Evolutionary conservation across 2,797 vertebrate species (phyloP).

Genomic region (Serranus cabrilla): DNA sequence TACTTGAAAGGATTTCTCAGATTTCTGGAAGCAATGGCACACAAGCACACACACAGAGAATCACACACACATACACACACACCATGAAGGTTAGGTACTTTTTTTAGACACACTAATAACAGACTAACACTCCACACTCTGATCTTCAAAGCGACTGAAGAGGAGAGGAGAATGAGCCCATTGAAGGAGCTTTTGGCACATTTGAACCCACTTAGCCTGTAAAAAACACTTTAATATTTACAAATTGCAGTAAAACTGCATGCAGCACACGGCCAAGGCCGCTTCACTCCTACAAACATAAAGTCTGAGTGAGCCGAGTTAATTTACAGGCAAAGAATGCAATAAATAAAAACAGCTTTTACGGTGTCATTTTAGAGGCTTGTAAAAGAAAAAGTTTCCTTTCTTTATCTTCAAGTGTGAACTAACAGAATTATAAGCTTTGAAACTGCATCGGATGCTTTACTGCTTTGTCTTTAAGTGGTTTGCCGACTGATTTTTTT

Average conservation of each 20-base stretch:
- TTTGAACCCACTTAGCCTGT: conserved; percentile 70
- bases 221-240: conserved; percentile 80
- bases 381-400: conserved; percentile 77
- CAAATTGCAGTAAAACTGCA: conserved; percentile 71
- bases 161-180: conserved; percentile 61
- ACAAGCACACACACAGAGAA: conserved; percentile 21
- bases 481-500: conserved; percentile 44
- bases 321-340: conserved; percentile 66
- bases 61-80: conserved; percentile 37
- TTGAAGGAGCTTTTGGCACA: conserved; percentile 70
- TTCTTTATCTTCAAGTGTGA: conserved; percentile 68
- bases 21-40: conserved; percentile 65
- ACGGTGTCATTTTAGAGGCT: conserved; percentile 70
- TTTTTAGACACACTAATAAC: conserved; percentile 80
- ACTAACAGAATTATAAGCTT: conserved; percentile 63
- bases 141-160: conserved; percentile 76
- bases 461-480: conserved; percentile 66
- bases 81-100: conserved; percentile 68
- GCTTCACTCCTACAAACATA: conserved; percentile 55
- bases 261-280: conserved; percentile 36
- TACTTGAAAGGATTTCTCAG: conserved; percentile 76
- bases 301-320: conserved; percentile 57
- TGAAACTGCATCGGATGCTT: conserved; percentile 52
- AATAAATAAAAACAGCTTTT: conserved; percentile 79
- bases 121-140: conserved; percentile 73